A percentile compares a stretch with the other conserved stretches of the same genome.
Evolutionary conservation across 2,113 vertebrate genomes (phyloP).

Genomic region (Beaufortia kweichowensis): DNA sequence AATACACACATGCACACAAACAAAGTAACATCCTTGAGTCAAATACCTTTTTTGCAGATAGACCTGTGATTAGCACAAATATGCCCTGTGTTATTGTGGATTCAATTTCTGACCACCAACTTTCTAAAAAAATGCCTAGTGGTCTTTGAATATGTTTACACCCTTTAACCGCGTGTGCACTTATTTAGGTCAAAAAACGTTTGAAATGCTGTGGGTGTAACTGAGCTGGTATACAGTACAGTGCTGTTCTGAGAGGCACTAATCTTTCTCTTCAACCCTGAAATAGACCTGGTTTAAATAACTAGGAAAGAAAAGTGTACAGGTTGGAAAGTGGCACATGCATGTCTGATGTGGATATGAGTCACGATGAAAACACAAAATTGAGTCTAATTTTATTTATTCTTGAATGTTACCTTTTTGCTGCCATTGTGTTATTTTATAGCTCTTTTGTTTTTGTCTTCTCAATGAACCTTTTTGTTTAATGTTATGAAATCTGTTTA

Average conservation of each 20-base stretch:
- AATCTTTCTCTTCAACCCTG: constrained; percentile 19
- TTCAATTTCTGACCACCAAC: constrained; percentile 11
- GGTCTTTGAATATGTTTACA: constrained; percentile 37
- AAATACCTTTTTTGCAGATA: constrained; percentile 26
- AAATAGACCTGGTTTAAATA: neutral
- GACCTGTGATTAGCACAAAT: constrained; percentile 16
- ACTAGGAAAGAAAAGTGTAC: neutral
- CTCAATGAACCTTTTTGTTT: neutral
- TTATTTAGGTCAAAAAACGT: constrained; percentile 35
- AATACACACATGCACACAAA: constrained; percentile 14
- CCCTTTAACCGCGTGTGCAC: constrained; percentile 11
- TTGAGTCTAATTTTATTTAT: neutral
- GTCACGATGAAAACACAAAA: neutral
- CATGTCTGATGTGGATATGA: neutral
- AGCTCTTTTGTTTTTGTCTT: neutral
- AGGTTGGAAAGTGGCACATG: neutral
- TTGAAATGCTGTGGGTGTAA: constrained; percentile 33
- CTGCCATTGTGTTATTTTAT: neutral
- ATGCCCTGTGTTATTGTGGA: constrained; percentile 27
- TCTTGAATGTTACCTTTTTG: neutral
- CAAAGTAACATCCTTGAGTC: constrained; percentile 18
- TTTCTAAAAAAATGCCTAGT: neutral
- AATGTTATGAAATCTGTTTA: too few relatives aligned
- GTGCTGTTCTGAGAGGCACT: constrained; percentile 32
- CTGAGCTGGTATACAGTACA: constrained; percentile 13